These are phyloP conservation scores for Colossoma macropomum DNA, from an alignment of 2,113 vertebrate genomes.

Conservation along the genomic window DNA sequence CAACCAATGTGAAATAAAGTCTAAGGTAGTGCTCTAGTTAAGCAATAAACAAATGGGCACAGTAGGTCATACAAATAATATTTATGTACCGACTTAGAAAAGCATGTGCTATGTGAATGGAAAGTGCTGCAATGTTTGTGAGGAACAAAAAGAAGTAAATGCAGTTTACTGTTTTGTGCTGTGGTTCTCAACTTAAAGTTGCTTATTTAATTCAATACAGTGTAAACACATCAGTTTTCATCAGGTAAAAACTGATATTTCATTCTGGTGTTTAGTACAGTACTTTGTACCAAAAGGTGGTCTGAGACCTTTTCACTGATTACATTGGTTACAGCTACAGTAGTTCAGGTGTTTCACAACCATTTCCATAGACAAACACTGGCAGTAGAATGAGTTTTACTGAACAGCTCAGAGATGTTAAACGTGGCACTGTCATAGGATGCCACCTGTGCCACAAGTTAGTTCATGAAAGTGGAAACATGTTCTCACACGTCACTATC, in stretches of 20 bases:
- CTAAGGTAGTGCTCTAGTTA: not conserved
- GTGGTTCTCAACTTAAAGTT: not conserved
- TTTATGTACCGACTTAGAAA: not conserved
- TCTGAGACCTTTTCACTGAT: no score
- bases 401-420: no score
- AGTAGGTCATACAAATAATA: not conserved
- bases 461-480: no score
- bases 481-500: no score
- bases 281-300: not conserved
- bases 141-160: not conserved
- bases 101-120: not conserved
- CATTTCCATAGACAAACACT: no score
- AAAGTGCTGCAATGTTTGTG: no score
- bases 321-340: no score
- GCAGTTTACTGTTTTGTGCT: not conserved
- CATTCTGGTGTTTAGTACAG: not conserved
- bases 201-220: not conserved
- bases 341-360: no score
- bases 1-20: not conserved
- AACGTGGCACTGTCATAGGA: no score
- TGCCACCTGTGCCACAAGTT: no score
- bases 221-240: not conserved
- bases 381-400: no score
- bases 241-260: not conserved
- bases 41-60: not conserved